Base-by-base conservation (phyloP, 2,113 vertebrate genomes). In the Girardinichthys multiradiatus region DNA sequence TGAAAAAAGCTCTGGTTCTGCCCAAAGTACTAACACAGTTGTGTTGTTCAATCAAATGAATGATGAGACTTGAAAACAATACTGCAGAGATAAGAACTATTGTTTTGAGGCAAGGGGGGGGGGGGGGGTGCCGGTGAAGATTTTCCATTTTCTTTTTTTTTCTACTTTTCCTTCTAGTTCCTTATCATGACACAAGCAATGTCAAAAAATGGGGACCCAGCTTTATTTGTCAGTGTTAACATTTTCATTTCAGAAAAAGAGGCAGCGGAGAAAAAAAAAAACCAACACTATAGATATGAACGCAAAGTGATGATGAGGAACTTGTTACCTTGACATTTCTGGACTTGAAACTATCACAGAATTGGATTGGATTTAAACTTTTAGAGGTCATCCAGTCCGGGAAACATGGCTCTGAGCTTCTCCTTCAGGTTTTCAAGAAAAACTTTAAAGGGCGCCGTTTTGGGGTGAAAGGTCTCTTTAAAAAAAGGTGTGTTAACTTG, bases 401-500 rank as follows among this genome's bases (percentile, higher is more conserved):
- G 54, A 74, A 74, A 68, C 35, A 59, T 69, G 39, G 24, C 66
- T 68, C 68, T 64, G 76, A 58, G 60, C 72, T 42, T 26, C 19
- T 37, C 66, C 77, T 71, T 63, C 65, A 76, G 85, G 80, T 76
- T 87, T 87, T 90, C 57, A 74, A 74, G 62, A 71, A 2, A 12
- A 65, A 35, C 82, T 79, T 86, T 64, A 81, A 75, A 24, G 31
- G 21, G 27, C 21, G 4, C 42, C 64, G 67, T 76, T 83, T 79
- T 72, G 79, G 7, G 81, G 80, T 76, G 27, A 28, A 70, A 71
- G 26, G 2, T 54, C 79, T 83, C 65, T n/a, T 45, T 45, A 45
- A 19, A 19, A 30, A 39, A 37, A 27, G 67, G 35, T 64, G 27
- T 58, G 11, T 63, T 29, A 3, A 51, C 61, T 67, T 65, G 69